These are phyloP conservation scores for Odocoileus hemionus DNA, from an alignment of 2,113 vertebrate genomes.

Conservation along the genomic window DNA sequence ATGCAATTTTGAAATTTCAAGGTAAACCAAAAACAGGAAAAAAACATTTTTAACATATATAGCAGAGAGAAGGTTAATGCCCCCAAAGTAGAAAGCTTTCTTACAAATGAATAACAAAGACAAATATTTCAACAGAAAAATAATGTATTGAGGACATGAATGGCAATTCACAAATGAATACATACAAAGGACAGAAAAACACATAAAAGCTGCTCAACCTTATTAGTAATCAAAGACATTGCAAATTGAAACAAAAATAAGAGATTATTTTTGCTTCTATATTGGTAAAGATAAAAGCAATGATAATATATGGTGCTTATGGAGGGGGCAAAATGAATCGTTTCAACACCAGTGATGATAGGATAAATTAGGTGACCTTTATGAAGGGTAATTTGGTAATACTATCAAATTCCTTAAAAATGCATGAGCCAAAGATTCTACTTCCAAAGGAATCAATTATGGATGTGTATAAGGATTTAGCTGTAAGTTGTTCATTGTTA, in stretches of 20 bases:
- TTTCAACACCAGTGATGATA: neutral
- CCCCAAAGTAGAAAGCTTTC: neutral
- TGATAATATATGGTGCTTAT: neutral
- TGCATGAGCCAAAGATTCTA: neutral
- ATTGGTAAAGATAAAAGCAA: neutral
- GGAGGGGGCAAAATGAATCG: neutral
- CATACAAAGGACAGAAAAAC: neutral
- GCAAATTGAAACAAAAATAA: conserved; percentile 13
- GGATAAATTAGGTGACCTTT: neutral
- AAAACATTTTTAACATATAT: neutral
- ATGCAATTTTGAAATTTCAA: conserved; percentile 6
- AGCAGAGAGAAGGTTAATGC: neutral
- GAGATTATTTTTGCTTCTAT: neutral
- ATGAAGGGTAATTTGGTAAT: neutral
- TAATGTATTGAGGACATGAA: neutral
- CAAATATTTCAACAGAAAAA: conserved; percentile 1
- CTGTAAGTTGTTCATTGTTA: neutral
- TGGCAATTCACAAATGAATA: conserved; percentile 26
- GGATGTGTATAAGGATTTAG: neutral
- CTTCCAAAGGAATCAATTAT: neutral
- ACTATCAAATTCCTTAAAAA: conserved; percentile 11
- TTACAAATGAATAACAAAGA: neutral
- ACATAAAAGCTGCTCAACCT: neutral
- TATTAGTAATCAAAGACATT: neutral
- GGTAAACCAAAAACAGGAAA: neutral